phyloP scores from a whole-genome alignment of 2,797 vertebrate genomes.

The Zenarchopterus dispar region DNA sequence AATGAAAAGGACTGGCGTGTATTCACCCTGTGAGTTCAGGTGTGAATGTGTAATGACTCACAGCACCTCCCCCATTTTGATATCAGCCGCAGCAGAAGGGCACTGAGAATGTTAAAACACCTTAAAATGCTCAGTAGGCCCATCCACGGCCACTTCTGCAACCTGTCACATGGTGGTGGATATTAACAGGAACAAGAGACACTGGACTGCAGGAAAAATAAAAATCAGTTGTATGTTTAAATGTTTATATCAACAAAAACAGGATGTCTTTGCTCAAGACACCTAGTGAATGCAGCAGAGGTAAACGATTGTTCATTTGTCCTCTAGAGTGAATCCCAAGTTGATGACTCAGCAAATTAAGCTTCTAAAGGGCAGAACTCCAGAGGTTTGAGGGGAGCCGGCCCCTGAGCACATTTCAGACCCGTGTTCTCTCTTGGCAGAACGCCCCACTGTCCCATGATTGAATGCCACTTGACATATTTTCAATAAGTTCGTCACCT shows the following conservation, averaged over 20 bases:
- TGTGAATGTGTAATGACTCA: too few relatives aligned
- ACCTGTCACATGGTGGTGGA: too few relatives aligned
- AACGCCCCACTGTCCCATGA: slow-evolving; percentile 62
- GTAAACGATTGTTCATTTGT: slow-evolving; percentile 20
- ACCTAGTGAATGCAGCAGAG: not conserved
- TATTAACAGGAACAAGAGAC: too few relatives aligned
- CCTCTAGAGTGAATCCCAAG: slow-evolving; percentile 35
- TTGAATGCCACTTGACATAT: slow-evolving; percentile 79
- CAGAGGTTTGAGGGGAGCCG: slow-evolving; percentile 46
- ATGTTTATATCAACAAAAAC: slow-evolving; percentile 1
- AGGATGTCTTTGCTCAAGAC: not conserved
- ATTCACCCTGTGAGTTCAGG: too few relatives aligned
- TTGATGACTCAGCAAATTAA: slow-evolving; percentile 69
- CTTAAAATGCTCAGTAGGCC: too few relatives aligned
- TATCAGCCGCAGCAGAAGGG: too few relatives aligned
- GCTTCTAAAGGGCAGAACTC: slow-evolving; percentile 66
- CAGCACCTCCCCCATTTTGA: too few relatives aligned
- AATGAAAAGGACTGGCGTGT: too few relatives aligned
- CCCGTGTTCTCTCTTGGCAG: slow-evolving; percentile 58
- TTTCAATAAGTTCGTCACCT: slow-evolving; percentile 82
- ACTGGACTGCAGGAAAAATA: not conserved
- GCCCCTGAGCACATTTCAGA: slow-evolving; percentile 58
- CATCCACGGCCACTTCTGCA: too few relatives aligned
- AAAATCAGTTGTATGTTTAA: not conserved
- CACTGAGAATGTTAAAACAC: too few relatives aligned